phyloP scores from a whole-genome alignment of 2,888 invertebrate genomes.

The Patella ulyssiponensis region DNA sequence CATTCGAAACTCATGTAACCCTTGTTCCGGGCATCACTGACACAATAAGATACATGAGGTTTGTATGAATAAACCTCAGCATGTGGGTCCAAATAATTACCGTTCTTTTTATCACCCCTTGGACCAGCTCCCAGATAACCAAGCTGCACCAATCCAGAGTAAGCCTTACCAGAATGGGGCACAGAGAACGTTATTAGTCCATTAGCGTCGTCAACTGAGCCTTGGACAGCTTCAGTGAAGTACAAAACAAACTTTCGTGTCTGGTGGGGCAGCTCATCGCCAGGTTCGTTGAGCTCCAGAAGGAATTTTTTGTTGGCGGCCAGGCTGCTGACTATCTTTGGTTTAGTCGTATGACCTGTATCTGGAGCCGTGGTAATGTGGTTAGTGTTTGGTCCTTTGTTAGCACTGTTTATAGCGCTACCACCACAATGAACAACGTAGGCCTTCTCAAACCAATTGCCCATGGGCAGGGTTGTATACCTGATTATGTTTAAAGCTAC shows the following conservation, averaged over 20 bases:
- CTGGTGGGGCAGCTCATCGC: conserved; percentile 46
- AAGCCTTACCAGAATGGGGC: conserved; percentile 42
- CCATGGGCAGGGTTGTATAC: conserved; percentile 35
- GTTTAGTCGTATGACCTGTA: conserved; percentile 10
- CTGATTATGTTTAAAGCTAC: conserved; percentile 49
- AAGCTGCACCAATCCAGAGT: conserved; percentile 52
- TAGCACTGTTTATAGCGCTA: conserved; percentile 24
- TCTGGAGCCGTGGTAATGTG: conserved; percentile 17
- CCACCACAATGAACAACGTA: conserved; percentile 35
- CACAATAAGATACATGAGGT: conserved; percentile 51
- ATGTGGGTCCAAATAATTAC: conserved; percentile 46
- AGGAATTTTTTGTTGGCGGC: conserved; percentile 48
- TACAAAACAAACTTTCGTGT: conserved; percentile 55
- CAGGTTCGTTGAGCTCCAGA: conserved; percentile 58
- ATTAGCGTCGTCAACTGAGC: conserved; percentile 36
- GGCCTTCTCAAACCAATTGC: conserved; percentile 28
- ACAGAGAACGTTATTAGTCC: conserved; percentile 47
- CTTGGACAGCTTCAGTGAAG: conserved; percentile 48
- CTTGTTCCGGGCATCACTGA: conserved; percentile 38
- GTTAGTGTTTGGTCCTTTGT: conserved; percentile 12
- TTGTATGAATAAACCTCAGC: conserved; percentile 52
- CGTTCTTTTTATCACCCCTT: conserved; percentile 46
- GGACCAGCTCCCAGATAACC: conserved; percentile 53
- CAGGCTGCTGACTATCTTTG: conserved; percentile 22
- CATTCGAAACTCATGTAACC: conserved; percentile 53